A percentile compares a stretch with the other conserved stretches of the same genome.
phyloP scores from a whole-genome alignment of 64 coral and sea anemone species.

The Acropora tenuis region DNA sequence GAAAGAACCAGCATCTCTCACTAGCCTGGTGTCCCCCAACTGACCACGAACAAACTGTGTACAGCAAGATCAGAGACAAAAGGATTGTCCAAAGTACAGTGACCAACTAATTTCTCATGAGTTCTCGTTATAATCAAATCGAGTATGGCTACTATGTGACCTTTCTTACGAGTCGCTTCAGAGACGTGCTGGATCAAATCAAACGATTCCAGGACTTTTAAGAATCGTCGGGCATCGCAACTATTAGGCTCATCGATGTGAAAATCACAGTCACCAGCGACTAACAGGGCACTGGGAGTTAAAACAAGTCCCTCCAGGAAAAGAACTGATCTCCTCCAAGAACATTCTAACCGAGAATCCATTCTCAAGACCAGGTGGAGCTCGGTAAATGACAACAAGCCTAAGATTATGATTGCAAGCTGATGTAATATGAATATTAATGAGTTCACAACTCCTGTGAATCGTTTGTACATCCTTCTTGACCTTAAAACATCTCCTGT shows the following conservation, averaged over 20 bases:
- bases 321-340: slow-evolving; percentile 39
- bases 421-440: slow-evolving; percentile 70
- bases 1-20: background rate
- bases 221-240: slow-evolving; percentile 45
- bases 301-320: slow-evolving; percentile 37
- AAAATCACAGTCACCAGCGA: slow-evolving; percentile 37
- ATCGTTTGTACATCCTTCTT: too few relatives aligned
- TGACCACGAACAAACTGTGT: too few relatives aligned
- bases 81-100: too few relatives aligned
- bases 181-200: slow-evolving; percentile 64
- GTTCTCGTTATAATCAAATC: too few relatives aligned
- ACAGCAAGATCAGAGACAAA: too few relatives aligned
- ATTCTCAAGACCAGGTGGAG: slow-evolving; percentile 43
- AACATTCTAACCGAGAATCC: slow-evolving; percentile 60
- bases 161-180: background rate
- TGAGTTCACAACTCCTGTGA: slow-evolving; percentile 8
- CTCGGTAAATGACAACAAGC: slow-evolving; percentile 48
- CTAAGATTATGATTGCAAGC: slow-evolving; percentile 69
- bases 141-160: too few relatives aligned
- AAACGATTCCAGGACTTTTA: slow-evolving; percentile 58
- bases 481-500: too few relatives aligned
- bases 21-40: background rate
- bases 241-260: slow-evolving; percentile 38
- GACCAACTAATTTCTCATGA: too few relatives aligned
- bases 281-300: slow-evolving; percentile 26